Evolutionary conservation across 2,113 vertebrate genomes (phyloP), one percentile per base, ranked within the genome.

Genomic region (Sinocyclocheilus anophthalmus): DNA sequence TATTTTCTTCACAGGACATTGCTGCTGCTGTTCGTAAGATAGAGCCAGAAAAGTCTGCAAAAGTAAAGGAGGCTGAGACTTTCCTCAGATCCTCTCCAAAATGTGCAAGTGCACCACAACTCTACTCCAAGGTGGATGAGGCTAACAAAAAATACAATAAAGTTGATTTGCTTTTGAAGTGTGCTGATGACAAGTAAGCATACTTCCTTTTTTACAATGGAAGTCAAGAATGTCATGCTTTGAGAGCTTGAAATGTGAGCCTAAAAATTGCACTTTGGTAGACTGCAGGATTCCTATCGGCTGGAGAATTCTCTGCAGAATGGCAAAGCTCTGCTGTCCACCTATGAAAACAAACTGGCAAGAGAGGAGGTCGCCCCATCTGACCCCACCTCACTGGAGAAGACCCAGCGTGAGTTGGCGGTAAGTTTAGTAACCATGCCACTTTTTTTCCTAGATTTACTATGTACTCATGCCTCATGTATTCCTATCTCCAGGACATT

Each of bases 241-340:
- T 45, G 5, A 30, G 26, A 57, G 11, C 14, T 12, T 4, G 4
- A 75, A 14, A 42, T 39, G 53, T 0, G 14, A 45, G 24, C 72
- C 14, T 50, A 59, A 33, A 53, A 7, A 22, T 13, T 69, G 33
- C 12, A 33, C 9, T n/a, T 67, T 16, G 45, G 77, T 76, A 99
- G 98, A 89, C 89, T 98, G 45, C 95, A 96, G 81, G 93, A 96
- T 77, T 96, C 96, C 90, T 96, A 95, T 50, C 93, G 91, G 78
- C 94, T 99, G 18, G 98, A 99, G 93, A 95, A 90, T 77, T 97
- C 96, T 53, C 93, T 99, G 73, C 97, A 98, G 77, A 96, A 95
- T 87, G 96, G 94, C 61, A 94, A 96, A 88, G 93, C 91, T 73
- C 81, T 96, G 1, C 92, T 99, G 57, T 95, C 96, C n/a, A 82